phyloP scores from a whole-genome alignment of 2,888 invertebrate species.

The Callimorpha dominula region DNA sequence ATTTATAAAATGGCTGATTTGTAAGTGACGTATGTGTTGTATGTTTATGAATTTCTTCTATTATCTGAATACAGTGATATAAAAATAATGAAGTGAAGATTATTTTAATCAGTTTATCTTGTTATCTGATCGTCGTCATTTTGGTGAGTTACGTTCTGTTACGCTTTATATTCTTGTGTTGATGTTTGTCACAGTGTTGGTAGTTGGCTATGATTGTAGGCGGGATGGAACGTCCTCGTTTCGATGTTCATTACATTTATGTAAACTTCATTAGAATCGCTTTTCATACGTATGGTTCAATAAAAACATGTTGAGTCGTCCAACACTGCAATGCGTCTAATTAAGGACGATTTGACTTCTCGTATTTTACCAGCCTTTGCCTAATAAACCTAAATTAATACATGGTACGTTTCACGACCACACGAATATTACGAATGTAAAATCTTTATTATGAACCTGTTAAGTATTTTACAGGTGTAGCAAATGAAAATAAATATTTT shows the following conservation, averaged over 20 bases:
- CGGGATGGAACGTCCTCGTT: constrained; percentile 64
- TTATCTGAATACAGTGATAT: constrained; percentile 63
- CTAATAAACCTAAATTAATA: constrained; percentile 4
- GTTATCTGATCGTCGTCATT: constrained; percentile 58
- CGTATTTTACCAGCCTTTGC: constrained; percentile 4
- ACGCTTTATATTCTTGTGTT: constrained; percentile 22
- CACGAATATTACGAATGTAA: neutral
- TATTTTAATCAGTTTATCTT: constrained; percentile 54
- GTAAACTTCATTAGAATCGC: constrained; percentile 19
- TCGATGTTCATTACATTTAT: constrained; percentile 40
- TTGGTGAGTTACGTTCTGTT: constrained; percentile 65
- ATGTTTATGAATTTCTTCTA: constrained; percentile 77
- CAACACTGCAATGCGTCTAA: constrained; percentile 36
- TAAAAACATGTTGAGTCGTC: neutral
- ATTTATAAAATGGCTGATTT: constrained; percentile 82
- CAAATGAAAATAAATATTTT: neutral
- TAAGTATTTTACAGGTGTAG: neutral
- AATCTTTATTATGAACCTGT: neutral
- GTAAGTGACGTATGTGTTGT: constrained; percentile 84
- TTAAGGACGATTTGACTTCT: neutral
- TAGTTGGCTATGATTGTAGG: constrained; percentile 68
- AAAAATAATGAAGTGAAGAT: constrained; percentile 71
- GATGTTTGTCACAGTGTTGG: constrained; percentile 64
- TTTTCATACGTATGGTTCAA: constrained; percentile 4
- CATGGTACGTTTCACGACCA: neutral